Base-by-base conservation (phyloP, 2,113 vertebrate species). In the Petroica traversi region DNA sequence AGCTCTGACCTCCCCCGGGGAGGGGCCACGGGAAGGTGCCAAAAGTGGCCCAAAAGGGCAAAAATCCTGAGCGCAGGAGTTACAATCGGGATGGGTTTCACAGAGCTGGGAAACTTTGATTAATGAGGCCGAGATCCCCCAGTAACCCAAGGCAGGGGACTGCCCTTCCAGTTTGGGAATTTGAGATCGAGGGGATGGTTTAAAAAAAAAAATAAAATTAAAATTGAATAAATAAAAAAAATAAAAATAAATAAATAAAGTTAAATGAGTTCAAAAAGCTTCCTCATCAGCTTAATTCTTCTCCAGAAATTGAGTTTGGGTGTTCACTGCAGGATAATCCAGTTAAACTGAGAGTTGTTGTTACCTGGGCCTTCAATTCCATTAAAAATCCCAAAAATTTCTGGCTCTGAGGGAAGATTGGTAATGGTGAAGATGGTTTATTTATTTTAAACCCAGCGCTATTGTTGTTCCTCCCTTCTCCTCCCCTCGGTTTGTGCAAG, bases 351-450 rank as follows among this genome's bases (percentile, higher is more conserved):
- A 19, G 29, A 28, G 64, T 3, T 57, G 33, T 7, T 48, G 20
- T 41, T 31, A 26, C 38, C 48, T 52, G 58, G 28, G 49, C 28
- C 62, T 45, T 28, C 18, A 9, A 7, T 17, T 40, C 49, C 25
- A 1, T 17, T 2, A 6, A 5, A 52, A 64, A 46, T 36, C 11
- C 54, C 8, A 4, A 2, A 23, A 26, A 10, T 29, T 59, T 22
- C 31, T 23, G 46, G 15, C 46, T 67, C 43, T 10, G 11, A 34
- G 23, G 4, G 34, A 29, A 64, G 64, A 24, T 2, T 13, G 29
- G 5, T 9, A 41, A 49, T 8, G 25, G 11, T 2, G 15, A 61
- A 41, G 3, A 9, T 4, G 1, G 14, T 11, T 14, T n/a, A n/a
- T 15, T 31, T 25, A 22, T 11, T 22, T 36, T 1, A 3, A 58